Conservation (phyloP, 2,113 vertebrate species). For the Thymallus thymallus region DNA sequence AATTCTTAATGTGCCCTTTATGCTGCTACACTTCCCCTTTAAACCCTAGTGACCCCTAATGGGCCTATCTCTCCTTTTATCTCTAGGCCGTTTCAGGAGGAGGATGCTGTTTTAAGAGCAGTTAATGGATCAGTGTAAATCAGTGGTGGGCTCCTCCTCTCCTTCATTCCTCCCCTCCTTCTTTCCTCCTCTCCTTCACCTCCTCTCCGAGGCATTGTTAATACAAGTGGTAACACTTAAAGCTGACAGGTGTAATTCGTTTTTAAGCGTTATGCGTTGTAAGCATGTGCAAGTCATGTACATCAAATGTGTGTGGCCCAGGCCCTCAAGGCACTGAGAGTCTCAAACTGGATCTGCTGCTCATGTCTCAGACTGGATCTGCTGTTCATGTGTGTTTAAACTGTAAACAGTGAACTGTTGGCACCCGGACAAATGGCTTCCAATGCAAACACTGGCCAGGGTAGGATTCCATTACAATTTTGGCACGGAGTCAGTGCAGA, state of each 20-base stretch:
- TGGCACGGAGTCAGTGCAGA: slow-evolving; percentile 35
- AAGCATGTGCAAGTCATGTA: too few relatives aligned
- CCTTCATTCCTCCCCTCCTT: background rate
- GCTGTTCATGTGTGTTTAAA: slow-evolving; percentile 37
- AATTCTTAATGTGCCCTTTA: slow-evolving; percentile 62
- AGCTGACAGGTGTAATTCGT: background rate
- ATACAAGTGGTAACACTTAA: background rate
- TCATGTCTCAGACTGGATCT: slow-evolving; percentile 16
- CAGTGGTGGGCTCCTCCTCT: background rate
- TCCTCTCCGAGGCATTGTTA: background rate
- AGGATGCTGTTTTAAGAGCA: slow-evolving; percentile 43
- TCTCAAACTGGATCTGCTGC: slow-evolving; percentile 3
- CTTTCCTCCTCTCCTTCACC: background rate
- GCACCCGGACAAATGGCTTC: slow-evolving; percentile 31
- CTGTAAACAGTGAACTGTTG: slow-evolving; percentile 42
- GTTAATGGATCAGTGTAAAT: slow-evolving; percentile 37
- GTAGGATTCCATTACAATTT: slow-evolving; percentile 51
- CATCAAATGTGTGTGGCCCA: too few relatives aligned
- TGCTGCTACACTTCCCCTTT: slow-evolving; percentile 42
- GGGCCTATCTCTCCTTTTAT: slow-evolving; percentile 37
- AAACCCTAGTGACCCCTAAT: slow-evolving; percentile 34
- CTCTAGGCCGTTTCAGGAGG: slow-evolving; percentile 19
- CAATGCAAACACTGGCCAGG: slow-evolving; percentile 27
- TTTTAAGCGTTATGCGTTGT: too few relatives aligned
- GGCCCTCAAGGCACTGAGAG: background rate